Conservation (phyloP, 2,888 invertebrate species). For the Hermaeophaga mercurialis region DNA sequence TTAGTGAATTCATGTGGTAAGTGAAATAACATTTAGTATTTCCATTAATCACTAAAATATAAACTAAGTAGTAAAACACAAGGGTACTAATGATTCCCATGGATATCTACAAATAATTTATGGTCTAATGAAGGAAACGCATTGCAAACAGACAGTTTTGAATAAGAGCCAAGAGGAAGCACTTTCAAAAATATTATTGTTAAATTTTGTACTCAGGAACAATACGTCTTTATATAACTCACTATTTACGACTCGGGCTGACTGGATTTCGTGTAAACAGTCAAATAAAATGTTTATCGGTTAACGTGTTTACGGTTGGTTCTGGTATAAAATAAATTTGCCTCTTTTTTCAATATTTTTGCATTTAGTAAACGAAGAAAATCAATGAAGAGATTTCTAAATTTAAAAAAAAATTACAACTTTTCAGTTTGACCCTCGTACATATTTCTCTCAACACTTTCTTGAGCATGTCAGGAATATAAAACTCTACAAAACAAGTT, state of each 20-base stretch:
- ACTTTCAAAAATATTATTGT: conserved; percentile 11
- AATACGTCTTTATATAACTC: conserved; percentile 11
- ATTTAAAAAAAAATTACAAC: no score
- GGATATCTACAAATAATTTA: conserved; percentile 3
- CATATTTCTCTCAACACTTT: conserved; percentile 10
- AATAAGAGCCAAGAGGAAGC: conserved; percentile 5
- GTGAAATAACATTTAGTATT: no score
- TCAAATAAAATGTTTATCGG: conserved; percentile 11
- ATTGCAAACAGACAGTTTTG: conserved; percentile 1
- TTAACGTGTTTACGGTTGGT: conserved; percentile 10
- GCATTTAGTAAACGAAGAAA: no score
- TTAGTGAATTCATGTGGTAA: no score
- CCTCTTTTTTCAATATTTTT: no score
- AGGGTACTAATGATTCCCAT: conserved; percentile 1
- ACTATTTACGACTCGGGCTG: conserved; percentile 7
- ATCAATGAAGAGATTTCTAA: no score
- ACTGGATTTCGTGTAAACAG: conserved; percentile 9
- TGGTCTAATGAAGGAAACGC: conserved; percentile 4
- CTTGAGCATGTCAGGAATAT: conserved; percentile 5
- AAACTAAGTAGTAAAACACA: background rate
- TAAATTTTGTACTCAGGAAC: conserved; percentile 2
- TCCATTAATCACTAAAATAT: background rate
- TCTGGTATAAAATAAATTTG: conserved; percentile 1
- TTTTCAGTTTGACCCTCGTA: no score
- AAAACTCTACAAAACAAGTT: no score